phyloP scores from a whole-genome alignment of 2,113 vertebrate genomes.

The Ailuropoda melanoleuca region DNA sequence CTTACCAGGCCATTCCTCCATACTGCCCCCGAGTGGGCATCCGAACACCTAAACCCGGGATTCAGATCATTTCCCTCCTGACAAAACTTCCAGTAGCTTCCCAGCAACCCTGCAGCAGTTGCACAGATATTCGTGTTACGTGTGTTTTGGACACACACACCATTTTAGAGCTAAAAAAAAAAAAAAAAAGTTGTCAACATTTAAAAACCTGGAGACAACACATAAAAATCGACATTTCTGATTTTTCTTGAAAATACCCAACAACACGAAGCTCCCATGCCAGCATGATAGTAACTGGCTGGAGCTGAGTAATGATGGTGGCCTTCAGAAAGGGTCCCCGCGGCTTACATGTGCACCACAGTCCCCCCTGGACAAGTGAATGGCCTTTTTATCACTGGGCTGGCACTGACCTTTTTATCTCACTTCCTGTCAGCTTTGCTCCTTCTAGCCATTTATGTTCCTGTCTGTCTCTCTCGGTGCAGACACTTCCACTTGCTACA shows the following conservation, averaged over 20 bases:
- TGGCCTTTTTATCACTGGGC: neutral
- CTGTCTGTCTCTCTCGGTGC: neutral
- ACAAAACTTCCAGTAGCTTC: neutral
- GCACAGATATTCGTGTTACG: neutral
- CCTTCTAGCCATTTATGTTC: neutral
- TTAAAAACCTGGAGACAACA: neutral
- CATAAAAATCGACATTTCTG: neutral
- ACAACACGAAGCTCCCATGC: neutral
- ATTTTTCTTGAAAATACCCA: conserved; percentile 15
- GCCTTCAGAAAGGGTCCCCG: neutral
- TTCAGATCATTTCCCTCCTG: neutral
- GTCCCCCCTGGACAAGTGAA: neutral
- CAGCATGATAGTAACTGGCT: neutral
- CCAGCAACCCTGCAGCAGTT: neutral
- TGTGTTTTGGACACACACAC: neutral
- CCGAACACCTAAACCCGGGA: neutral
- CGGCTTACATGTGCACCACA: neutral
- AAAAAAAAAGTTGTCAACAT: neutral
- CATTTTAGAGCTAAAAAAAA: neutral
- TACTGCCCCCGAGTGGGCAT: neutral
- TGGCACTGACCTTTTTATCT: neutral
- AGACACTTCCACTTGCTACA: neutral
- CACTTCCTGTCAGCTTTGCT: neutral
- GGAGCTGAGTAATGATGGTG: neutral
- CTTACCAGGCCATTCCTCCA: neutral